phyloP scores from a whole-genome alignment of 2,113 vertebrate species.

The Dasypus novemcinctus region DNA sequence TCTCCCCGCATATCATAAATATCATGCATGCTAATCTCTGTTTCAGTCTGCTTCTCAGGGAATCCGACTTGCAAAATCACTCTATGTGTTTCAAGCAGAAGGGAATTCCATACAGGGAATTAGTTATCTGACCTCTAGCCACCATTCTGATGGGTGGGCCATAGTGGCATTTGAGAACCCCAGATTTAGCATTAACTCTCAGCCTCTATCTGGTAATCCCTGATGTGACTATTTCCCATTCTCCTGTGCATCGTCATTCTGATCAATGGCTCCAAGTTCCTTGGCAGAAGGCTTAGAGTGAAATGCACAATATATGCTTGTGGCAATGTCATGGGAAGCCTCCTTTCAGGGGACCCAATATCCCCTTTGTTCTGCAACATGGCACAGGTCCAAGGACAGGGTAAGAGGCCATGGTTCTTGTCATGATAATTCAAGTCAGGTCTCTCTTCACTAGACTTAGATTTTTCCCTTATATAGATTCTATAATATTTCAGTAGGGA shows the following conservation, averaged over 20 bases:
- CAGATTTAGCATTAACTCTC: neutral
- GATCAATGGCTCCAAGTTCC: neutral
- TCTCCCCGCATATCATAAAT: neutral
- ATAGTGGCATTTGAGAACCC: neutral
- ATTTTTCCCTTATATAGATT: neutral
- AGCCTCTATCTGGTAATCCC: neutral
- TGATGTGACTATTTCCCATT: neutral
- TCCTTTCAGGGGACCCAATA: neutral
- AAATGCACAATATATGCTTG: neutral
- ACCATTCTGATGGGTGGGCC: neutral
- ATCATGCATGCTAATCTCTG: neutral
- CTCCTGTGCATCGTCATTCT: neutral
- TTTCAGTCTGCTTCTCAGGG: neutral
- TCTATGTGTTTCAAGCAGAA: conserved; percentile 40
- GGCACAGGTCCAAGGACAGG: neutral
- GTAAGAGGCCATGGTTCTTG: neutral
- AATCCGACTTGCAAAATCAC: neutral
- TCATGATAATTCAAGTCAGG: neutral
- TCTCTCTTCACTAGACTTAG: neutral
- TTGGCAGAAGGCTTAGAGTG: neutral
- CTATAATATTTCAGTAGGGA: neutral
- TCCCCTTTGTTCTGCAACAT: neutral
- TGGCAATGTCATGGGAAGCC: neutral
- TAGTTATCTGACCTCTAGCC: neutral
- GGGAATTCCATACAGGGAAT: neutral